Base-by-base conservation (phyloP, 2,888 invertebrate genomes). In the Heliconius sara region DNA sequence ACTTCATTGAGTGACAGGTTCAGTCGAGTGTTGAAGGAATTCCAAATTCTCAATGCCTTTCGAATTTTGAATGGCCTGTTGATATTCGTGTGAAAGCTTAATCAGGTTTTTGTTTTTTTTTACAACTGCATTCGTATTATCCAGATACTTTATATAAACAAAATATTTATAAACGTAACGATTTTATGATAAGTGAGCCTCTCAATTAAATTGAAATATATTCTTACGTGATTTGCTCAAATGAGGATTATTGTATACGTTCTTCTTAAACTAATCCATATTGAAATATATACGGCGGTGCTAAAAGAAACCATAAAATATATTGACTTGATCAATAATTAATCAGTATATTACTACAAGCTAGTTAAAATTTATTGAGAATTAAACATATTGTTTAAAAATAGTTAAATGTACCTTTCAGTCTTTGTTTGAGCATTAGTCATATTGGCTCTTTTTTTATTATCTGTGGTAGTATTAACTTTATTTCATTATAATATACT, bases 11-110 rank as follows among this genome's bases (percentile, higher is more conserved):
- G 34, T 34, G 60, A 60, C 34, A 60, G 73, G 60, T 60, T 73
- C 60, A 73, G 34, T 73, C 89, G 86, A 88, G 87, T 86, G 87
- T 87, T 85, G 86, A 86, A 86, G 84, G 85, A 86, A 85, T 86
- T 85, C 82, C 81, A 80, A 80, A 71, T 79, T 79, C 82, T 81
- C 79, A 76, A 47, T 76, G 75, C 43, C 75, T 75, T 43, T 66
- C 43, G 22, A 79, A 72, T 78, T 85, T 85, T 88, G 86, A 87
- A 89, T 86, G 88, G 86, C 84, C 86, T 87, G 86, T 87, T 87
- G 86, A 80, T 85, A 80, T 83, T 84, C 83, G 47, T 83, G 84
- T 83, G 71, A 78, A 78, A 73, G 67, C 60, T 68, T 63, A 47
- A 66, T 70, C 65, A 66, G 65, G 75, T 75, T 75, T 75, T 22